Percentiles rank a stretch among this genome's conserved stretches.
Conservation (phyloP, 1,140 invertebrate genomes). For the Lepidurus arcticus region DNA sequence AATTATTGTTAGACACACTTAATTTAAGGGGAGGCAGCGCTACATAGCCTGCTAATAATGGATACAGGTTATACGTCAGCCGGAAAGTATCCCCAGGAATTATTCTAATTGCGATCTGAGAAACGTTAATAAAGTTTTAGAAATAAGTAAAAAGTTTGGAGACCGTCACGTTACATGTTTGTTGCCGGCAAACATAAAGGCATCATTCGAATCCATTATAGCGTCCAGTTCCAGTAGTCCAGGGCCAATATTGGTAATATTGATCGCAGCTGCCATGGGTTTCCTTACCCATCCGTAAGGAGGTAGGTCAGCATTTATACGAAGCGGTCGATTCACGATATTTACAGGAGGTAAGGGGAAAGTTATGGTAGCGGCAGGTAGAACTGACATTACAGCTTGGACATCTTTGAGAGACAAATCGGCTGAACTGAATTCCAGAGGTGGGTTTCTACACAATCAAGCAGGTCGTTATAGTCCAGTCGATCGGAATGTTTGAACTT, state of each 20-base stretch:
- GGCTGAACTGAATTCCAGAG: not conserved
- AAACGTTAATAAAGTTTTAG: conserved; percentile 1
- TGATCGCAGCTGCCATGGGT: conserved; percentile 62
- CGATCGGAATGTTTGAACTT: not conserved
- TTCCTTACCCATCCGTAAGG: conserved; percentile 62
- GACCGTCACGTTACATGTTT: conserved; percentile 60
- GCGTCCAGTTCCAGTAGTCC: conserved; percentile 65
- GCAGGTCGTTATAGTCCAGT: not conserved
- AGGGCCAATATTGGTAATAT: conserved; percentile 63
- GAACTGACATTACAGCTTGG: conserved; percentile 25
- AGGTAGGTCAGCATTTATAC: conserved; percentile 63
- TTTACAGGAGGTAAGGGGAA: conserved; percentile 45
- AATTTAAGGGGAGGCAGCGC: conserved; percentile 60
- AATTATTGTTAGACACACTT: conserved; percentile 48
- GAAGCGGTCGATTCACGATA: conserved; percentile 60
- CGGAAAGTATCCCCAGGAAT: conserved; percentile 56
- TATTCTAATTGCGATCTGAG: conserved; percentile 57
- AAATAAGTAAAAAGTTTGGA: not conserved
- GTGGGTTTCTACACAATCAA: not conserved
- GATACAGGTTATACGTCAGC: conserved; percentile 65
- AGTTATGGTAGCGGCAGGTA: conserved; percentile 43
- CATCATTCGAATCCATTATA: conserved; percentile 71
- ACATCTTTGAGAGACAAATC: not conserved
- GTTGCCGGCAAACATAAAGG: conserved; percentile 84
- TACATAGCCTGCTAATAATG: conserved; percentile 62